These are phyloP conservation scores for Nothobranchius furzeri DNA, from an alignment of 2,113 vertebrate genomes.

Conservation along the genomic window DNA sequence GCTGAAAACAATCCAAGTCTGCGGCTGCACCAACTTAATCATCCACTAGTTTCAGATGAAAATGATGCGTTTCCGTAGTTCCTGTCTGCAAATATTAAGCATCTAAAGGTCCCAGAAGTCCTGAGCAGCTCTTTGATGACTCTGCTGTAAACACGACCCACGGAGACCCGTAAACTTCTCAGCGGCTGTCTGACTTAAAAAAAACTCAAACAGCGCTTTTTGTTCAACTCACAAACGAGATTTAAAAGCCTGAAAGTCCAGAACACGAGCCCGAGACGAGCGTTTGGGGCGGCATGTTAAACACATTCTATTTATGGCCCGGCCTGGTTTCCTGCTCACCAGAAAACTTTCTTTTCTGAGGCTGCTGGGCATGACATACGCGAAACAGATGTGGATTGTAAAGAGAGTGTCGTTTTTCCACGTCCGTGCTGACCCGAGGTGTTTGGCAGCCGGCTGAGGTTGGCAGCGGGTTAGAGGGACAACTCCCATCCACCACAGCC, in stretches of 20 bases:
- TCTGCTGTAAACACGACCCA: conserved; percentile 30
- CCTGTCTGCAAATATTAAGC: conserved; percentile 11
- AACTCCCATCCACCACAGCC: conserved; percentile 49
- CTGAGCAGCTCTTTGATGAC: conserved; percentile 30
- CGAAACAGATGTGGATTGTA: conserved; percentile 65
- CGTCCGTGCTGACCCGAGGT: conserved; percentile 42
- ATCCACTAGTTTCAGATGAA: conserved; percentile 23
- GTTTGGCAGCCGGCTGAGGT: conserved; percentile 48
- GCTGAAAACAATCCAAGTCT: neutral
- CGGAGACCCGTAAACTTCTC: conserved; percentile 40
- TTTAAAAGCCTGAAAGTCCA: conserved; percentile 48
- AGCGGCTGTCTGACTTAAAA: conserved; percentile 25
- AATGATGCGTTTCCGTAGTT: conserved; percentile 27
- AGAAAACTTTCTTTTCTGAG: conserved; percentile 46
- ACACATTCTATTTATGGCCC: conserved; percentile 63
- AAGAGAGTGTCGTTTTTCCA: conserved; percentile 65
- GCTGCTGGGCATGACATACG: conserved; percentile 53
- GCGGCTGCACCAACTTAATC: conserved; percentile 15
- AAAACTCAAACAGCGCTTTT: conserved; percentile 16
- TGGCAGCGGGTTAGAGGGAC: conserved; percentile 50
- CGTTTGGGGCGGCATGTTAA: conserved; percentile 38
- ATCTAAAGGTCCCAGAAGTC: conserved; percentile 14
- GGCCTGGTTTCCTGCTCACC: conserved; percentile 46
- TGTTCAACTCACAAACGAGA: conserved; percentile 46
- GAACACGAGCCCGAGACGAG: conserved; percentile 47